These are phyloP conservation scores for Tipula vernalis DNA, from an alignment of 2,888 invertebrate species.

Conservation along the genomic window DNA sequence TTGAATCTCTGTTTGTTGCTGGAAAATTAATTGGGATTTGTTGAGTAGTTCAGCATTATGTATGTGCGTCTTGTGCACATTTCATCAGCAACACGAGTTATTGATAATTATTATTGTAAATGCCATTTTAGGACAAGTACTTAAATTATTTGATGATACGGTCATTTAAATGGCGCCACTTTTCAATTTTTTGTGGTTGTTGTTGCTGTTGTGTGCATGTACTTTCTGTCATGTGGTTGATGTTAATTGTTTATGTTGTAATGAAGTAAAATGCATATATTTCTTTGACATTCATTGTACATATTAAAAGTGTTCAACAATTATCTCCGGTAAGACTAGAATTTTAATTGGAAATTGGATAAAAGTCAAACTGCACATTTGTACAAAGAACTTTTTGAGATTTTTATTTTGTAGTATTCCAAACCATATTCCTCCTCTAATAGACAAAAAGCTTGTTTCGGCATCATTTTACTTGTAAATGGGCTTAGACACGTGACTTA, in stretches of 20 bases:
- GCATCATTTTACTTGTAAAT: too few species aligned
- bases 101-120: neutral
- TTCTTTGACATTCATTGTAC: too few species aligned
- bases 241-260: neutral
- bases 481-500: too few species aligned
- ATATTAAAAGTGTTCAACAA: too few species aligned
- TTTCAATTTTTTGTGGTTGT: neutral
- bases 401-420: too few species aligned
- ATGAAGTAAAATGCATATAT: neutral
- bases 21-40: neutral
- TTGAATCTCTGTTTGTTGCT: neutral
- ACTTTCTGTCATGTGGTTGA: neutral
- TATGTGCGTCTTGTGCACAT: neutral
- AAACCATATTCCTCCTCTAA: too few species aligned
- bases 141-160: neutral
- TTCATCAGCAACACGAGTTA: neutral
- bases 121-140: neutral
- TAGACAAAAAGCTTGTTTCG: too few species aligned
- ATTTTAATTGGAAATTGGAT: too few species aligned
- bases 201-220: neutral
- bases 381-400: too few species aligned
- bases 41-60: too few species aligned
- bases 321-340: too few species aligned
- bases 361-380: too few species aligned
- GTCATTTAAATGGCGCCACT: neutral